Conservation (phyloP, 92 coral and sea anemone genomes). For the Porites evermanni region DNA sequence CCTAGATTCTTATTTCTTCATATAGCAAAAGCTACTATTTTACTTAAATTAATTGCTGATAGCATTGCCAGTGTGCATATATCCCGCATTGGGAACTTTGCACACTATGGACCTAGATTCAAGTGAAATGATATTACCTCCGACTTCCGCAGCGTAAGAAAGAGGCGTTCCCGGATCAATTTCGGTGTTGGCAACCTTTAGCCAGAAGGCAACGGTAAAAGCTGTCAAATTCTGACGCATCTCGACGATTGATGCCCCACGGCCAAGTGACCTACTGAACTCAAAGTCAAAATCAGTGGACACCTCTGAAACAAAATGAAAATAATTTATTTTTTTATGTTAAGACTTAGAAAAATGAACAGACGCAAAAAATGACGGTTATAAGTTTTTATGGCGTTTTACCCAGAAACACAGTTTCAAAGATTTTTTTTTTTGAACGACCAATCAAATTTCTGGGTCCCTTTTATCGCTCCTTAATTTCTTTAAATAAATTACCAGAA, state of each 20-base stretch:
- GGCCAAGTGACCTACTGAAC: conserved; percentile 76
- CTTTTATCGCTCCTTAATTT: too few species aligned
- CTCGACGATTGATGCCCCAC: conserved; percentile 75
- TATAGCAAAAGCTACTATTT: too few species aligned
- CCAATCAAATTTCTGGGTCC: not conserved
- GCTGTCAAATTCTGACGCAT: conserved; percentile 85
- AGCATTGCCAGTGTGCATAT: not conserved
- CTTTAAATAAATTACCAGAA: too few species aligned
- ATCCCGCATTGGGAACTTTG: too few species aligned
- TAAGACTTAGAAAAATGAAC: too few species aligned
- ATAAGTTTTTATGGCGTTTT: too few species aligned
- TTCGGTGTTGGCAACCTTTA: conserved; percentile 66
- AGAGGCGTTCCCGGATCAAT: conserved; percentile 94
- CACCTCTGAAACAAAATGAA: not conserved
- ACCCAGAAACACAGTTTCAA: too few species aligned
- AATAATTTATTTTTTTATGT: not conserved
- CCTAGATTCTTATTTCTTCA: too few species aligned
- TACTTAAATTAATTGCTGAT: too few species aligned
- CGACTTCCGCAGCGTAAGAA: conserved; percentile 82
- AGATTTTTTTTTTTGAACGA: not conserved
- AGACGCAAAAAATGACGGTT: too few species aligned
- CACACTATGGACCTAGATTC: not conserved
- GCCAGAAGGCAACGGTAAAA: conserved; percentile 95
- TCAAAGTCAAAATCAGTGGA: conserved; percentile 85
- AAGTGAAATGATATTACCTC: conserved; percentile 60